Percentiles rank a stretch among this genome's conserved stretches.
Evolutionary conservation across 1,140 invertebrate species (phyloP).

Genomic region (Lasaia peninsularis): DNA sequence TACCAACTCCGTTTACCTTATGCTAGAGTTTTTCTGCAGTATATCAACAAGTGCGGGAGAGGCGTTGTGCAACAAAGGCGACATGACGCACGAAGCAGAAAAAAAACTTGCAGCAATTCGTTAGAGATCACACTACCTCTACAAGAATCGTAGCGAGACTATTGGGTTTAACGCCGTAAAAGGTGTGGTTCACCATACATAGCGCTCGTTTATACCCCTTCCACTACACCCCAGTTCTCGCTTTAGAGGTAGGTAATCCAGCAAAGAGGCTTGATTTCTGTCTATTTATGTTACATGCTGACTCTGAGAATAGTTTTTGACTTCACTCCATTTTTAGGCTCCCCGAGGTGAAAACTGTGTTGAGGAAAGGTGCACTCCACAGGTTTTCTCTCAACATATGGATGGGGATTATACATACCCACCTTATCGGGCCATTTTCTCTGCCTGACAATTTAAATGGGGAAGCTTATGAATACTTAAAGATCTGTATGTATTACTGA

Average conservation of each 20-base stretch:
- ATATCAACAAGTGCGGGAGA: too few relatives aligned
- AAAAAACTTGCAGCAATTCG: background rate
- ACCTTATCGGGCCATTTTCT: slow-evolving; percentile 6
- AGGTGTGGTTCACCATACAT: background rate
- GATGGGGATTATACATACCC: slow-evolving; percentile 13
- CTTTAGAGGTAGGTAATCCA: background rate
- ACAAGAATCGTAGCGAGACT: background rate
- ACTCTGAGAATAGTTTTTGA: background rate
- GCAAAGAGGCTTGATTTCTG: slow-evolving; percentile 3
- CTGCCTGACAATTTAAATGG: background rate
- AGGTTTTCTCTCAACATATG: slow-evolving; percentile 13
- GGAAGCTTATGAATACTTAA: background rate
- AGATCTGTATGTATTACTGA: too few relatives aligned
- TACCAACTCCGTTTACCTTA: too few relatives aligned
- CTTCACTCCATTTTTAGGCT: slow-evolving; percentile 3
- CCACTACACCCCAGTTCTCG: slow-evolving; percentile 6
- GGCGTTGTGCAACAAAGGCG: background rate
- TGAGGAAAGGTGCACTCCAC: slow-evolving; percentile 9
- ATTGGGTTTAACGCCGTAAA: background rate
- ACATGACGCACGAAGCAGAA: background rate
- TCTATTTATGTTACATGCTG: background rate
- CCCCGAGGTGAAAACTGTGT: slow-evolving; percentile 9
- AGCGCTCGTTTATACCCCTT: background rate
- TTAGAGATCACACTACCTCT: background rate
- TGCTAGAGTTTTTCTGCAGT: too few relatives aligned